Evolutionary conservation across 1,140 invertebrate species (phyloP).

Genomic region (Cherax destructor): DNA sequence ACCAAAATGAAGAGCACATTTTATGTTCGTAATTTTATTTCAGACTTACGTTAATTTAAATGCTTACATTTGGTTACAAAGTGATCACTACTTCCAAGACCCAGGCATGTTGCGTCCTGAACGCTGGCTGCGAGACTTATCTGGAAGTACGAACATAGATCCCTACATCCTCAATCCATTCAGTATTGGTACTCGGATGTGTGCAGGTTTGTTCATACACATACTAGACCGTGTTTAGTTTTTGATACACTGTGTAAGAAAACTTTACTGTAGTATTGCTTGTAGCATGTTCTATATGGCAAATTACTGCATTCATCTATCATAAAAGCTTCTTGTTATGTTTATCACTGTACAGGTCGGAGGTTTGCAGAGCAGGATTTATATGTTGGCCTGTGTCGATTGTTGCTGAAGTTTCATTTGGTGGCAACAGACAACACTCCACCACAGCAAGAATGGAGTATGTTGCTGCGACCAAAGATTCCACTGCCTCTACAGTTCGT

Average conservation of each 20-base stretch:
- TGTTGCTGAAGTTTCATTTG: slow-evolving; percentile 76
- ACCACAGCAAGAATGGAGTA: slow-evolving; percentile 47
- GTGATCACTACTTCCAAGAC: slow-evolving; percentile 74
- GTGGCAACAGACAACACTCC: slow-evolving; percentile 59
- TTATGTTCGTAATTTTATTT: slow-evolving; percentile 25
- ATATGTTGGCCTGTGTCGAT: slow-evolving; percentile 75
- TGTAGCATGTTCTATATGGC: neutral
- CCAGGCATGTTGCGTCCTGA: slow-evolving; percentile 75
- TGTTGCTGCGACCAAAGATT: slow-evolving; percentile 38
- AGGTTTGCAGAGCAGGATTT: slow-evolving; percentile 78
- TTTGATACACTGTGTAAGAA: neutral
- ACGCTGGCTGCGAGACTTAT: slow-evolving; percentile 74
- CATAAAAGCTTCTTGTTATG: too few species aligned
- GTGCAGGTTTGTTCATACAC: slow-evolving; percentile 73
- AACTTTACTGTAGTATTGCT: neutral
- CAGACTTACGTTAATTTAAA: slow-evolving; percentile 77
- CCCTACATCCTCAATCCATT: slow-evolving; percentile 77
- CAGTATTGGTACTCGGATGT: slow-evolving; percentile 79
- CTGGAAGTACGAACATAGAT: slow-evolving; percentile 68
- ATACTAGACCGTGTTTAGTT: neutral
- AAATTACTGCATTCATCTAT: neutral
- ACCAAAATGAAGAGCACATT: neutral
- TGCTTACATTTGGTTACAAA: slow-evolving; percentile 74
- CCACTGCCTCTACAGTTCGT: slow-evolving; percentile 44
- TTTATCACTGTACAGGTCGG: slow-evolving; percentile 74